Evolutionary conservation across 2,888 invertebrate genomes (phyloP), one percentile per base, ranked within the genome.

Genomic region (Scelioninae gen. 1): DNA sequence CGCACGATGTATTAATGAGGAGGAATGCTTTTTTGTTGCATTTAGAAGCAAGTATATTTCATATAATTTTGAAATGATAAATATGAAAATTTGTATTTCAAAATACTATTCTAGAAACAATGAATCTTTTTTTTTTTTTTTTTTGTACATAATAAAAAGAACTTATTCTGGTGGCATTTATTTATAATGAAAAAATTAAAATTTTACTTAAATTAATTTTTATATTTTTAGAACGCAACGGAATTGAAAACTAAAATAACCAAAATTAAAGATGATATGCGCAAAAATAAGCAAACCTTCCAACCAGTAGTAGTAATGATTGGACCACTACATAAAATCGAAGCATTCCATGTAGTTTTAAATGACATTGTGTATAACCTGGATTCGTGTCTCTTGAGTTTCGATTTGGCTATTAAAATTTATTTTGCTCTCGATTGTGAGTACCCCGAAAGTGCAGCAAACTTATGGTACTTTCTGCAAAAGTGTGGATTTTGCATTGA

Each of bases 401-500:
- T 78, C 15, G 53, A 79, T 43, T 60, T 79, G 0, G 79, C 62
- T 5, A 23, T 0, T 66, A n/a, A 40, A 40, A 40, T 40, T 10
- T 68, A 56, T 60, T 76, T 53, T 40, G 15, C 53, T 5, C 0
- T 8, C 5, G 71, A 71, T 16, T 71, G 58, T 13, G 13, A 58
- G 15, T 80, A 68, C 13, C 74, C 74, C 6, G 0, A 32, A 16
- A 11, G n/a, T n/a, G n/a, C n/a, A n/a, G n/a, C n/a, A n/a, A n/a
- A n/a, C n/a, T n/a, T n/a, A n/a, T 80, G 74, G 80, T 68, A 45
- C 23, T 80, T 80, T 49, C 34, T 80, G 11, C 80, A 80, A 34
- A 66, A 74, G 31, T 29, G 31, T 31, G 53, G 53, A 11, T 60
- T 72, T 53, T n/a, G 34, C 6, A 79, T 79, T 23, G 43, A 49